These are phyloP conservation scores for Ascidia mentula DNA, from an alignment of 23 tunicate genomes.

Conservation along the genomic window DNA sequence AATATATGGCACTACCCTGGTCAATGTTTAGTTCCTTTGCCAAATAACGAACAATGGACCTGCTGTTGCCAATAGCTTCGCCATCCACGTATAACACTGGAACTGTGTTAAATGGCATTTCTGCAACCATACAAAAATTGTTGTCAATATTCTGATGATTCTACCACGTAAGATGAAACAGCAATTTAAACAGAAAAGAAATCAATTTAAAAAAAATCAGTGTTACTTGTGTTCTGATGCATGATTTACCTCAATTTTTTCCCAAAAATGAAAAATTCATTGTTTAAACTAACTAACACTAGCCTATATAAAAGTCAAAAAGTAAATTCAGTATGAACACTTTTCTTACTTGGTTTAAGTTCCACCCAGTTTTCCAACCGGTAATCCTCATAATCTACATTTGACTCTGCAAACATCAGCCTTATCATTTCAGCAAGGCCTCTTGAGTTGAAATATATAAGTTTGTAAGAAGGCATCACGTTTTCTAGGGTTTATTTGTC, in stretches of 20 bases:
- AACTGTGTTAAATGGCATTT: not conserved
- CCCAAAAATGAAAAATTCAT: too few species aligned
- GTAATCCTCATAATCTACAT: not conserved
- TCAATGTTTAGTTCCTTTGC: not conserved
- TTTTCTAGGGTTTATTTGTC: too few species aligned
- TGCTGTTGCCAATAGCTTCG: not conserved
- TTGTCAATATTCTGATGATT: not conserved
- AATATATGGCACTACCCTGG: not conserved
- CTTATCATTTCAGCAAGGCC: not conserved
- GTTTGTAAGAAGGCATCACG: not conserved
- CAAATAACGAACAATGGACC: not conserved
- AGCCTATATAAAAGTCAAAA: too few species aligned
- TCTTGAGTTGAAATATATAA: not conserved
- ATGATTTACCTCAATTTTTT: not conserved
- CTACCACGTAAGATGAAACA: too few species aligned
- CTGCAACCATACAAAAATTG: not conserved
- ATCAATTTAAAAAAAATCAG: too few species aligned
- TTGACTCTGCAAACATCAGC: not conserved
- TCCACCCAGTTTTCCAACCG: not conserved
- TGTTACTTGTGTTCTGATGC: too few species aligned
- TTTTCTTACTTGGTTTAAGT: not conserved
- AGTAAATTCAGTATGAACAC: too few species aligned
- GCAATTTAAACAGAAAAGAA: too few species aligned
- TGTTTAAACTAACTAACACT: too few species aligned
- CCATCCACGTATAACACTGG: constrained; percentile 4